Base-by-base conservation (phyloP, 2,888 invertebrate species). In the Anoncus sp. region DNA sequence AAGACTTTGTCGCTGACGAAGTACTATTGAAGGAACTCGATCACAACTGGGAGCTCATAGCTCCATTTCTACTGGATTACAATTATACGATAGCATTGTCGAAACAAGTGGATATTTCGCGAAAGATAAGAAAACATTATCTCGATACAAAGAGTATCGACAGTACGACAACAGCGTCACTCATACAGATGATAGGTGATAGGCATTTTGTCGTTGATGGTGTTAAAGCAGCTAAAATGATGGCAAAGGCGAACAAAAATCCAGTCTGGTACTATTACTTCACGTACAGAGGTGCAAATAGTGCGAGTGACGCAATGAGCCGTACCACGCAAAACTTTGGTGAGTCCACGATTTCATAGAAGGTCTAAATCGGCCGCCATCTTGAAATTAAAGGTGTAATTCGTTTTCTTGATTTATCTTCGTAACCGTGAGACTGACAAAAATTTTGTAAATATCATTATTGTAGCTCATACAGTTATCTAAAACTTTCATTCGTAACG, bases 201-300 rank as follows among this genome's bases (percentile, higher is more conserved):
- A 91, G 95, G 10, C 89, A 95, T 0, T 96, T 96, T 86, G 90
- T 92, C 0, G 92, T 90, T 2, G 94, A 94, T 40, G 93, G 94
- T 0, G 94, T 94, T 53, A 92, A 92, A 77, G 91, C 94, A n/a
- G 93, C 94, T 0, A 92, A 93, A 81, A 84, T 94, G 57, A 95
- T 95, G 85, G 93, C 94, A 0, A 85, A 90, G 16, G 91, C 91
- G 47, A 93, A 93, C 1, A 91, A 92, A 14, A 93, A 93, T 78
- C 94, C 95, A 0, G 93, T 94, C 3, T 95, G 94, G 90, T 92
- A 94, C 75, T 96, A 95, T 87, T 92, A 93, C n/a, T 96, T 94
- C 87, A 90, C 93, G 4, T 94, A 93, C 89, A 92, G 94, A 62
- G 94, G 94, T 0, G 89, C 90, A n/a, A 86, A 89, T 71, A 95